These are phyloP conservation scores for Phthorimaea operculella DNA, from an alignment of 1,140 invertebrate species.

Conservation along the genomic window DNA sequence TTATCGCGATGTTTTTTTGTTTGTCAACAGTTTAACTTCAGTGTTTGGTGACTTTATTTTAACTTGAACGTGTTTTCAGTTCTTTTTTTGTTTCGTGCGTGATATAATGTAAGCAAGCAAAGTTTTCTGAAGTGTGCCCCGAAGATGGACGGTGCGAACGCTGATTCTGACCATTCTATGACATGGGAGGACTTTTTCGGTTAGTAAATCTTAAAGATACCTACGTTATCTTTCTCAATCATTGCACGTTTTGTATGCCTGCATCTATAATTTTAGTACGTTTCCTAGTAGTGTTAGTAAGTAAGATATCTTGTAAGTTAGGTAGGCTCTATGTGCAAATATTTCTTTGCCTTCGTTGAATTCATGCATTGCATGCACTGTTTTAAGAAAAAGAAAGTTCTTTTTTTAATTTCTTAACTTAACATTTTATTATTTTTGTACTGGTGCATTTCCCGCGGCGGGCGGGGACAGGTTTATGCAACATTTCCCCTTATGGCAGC, in stretches of 20 bases:
- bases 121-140: constrained; percentile 21
- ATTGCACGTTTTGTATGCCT: no score
- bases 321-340: no score
- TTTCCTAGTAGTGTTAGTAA: no score
- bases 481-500: constrained; percentile 46
- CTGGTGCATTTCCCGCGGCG: constrained; percentile 37
- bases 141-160: constrained; percentile 62
- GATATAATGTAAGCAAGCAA: constrained; percentile 16
- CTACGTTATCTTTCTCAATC: no score
- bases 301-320: no score
- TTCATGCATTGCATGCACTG: no score
- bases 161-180: constrained; percentile 67
- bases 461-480: constrained; percentile 42
- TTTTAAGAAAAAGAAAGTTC: no score
- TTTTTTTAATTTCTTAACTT: no score
- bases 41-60: constrained; percentile 39
- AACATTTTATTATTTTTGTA: background rate
- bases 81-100: constrained; percentile 27
- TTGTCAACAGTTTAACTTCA: constrained; percentile 48
- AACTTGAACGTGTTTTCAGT: constrained; percentile 16
- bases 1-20: constrained; percentile 46
- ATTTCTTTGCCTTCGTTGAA: no score
- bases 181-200: constrained; percentile 69
- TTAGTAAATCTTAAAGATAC: constrained; percentile 32
- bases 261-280: no score